A percentile compares a stretch with the other conserved stretches of the same genome.
These are phyloP conservation scores for Dynastes maya DNA, from an alignment of 2,888 invertebrate genomes.

Conservation along the genomic window DNA sequence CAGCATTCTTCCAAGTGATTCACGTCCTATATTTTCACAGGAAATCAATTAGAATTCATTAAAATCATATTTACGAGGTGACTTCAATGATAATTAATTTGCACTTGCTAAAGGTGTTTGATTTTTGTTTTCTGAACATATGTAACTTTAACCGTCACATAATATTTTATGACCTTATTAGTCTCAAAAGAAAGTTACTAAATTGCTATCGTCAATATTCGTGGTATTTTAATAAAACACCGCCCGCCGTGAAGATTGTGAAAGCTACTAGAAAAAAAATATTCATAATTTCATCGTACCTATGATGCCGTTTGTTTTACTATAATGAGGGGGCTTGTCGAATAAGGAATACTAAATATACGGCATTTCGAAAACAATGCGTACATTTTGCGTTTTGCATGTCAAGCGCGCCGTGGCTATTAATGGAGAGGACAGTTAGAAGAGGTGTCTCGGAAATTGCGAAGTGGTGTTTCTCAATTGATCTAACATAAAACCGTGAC, in stretches of 20 bases:
- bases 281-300: not conserved
- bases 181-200: not conserved
- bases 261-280: constrained; percentile 11
- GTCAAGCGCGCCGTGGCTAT: not conserved
- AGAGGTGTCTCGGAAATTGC: constrained; percentile 32
- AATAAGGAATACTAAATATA: constrained; percentile 29
- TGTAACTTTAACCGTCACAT: no score
- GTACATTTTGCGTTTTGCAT: constrained; percentile 9
- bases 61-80: no score
- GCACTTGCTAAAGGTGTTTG: no score
- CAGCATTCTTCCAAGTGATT: no score
- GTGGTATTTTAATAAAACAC: not conserved
- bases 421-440: constrained; percentile 24
- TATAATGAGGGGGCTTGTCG: constrained; percentile 20
- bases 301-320: not conserved
- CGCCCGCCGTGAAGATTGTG: constrained; percentile 11
- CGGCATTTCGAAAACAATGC: constrained; percentile 35
- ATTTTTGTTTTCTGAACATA: no score
- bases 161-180: no score
- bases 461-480: constrained; percentile 18
- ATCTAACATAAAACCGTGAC: constrained; percentile 11
- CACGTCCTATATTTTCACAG: no score
- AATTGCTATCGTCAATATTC: not conserved
- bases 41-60: no score
- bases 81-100: no score